These are phyloP conservation scores for Ruditapes philippinarum DNA, from an alignment of 1,140 invertebrate species.

Conservation along the genomic window DNA sequence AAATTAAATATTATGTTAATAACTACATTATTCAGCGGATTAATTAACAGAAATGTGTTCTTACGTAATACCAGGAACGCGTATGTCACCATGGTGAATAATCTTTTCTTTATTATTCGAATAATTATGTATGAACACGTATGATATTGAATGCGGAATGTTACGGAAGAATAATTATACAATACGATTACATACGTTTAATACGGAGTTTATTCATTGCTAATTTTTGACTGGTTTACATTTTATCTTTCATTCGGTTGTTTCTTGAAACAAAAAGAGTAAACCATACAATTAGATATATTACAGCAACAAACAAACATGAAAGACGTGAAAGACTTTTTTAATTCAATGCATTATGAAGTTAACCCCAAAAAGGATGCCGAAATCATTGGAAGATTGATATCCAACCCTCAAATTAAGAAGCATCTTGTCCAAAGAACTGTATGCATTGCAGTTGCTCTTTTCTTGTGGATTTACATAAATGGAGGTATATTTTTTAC, in stretches of 20 bases:
- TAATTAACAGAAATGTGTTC: no score
- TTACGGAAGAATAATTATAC: no score
- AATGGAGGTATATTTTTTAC: constrained; percentile 69
- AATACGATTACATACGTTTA: no score
- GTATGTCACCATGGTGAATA: no score
- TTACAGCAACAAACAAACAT: constrained; percentile 41
- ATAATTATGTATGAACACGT: no score
- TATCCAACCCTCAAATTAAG: constrained; percentile 35
- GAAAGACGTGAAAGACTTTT: constrained; percentile 10
- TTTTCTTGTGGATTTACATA: constrained; percentile 68
- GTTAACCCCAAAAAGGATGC: constrained; percentile 31
- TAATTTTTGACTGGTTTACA: background rate
- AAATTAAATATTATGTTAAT: no score
- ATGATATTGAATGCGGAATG: no score
- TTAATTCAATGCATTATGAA: constrained; percentile 13
- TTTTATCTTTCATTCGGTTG: background rate
- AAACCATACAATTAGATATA: no score
- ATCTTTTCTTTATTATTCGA: no score
- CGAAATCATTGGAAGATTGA: constrained; percentile 11
- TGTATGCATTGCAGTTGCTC: constrained; percentile 35
- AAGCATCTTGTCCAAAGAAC: constrained; percentile 50
- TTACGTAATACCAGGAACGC: no score
- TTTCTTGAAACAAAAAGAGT: constrained; percentile 25
- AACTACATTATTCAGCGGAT: no score
- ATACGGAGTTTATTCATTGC: background rate